These are phyloP conservation scores for Arge pagana DNA, from an alignment of 2,888 invertebrate genomes.

Conservation along the genomic window DNA sequence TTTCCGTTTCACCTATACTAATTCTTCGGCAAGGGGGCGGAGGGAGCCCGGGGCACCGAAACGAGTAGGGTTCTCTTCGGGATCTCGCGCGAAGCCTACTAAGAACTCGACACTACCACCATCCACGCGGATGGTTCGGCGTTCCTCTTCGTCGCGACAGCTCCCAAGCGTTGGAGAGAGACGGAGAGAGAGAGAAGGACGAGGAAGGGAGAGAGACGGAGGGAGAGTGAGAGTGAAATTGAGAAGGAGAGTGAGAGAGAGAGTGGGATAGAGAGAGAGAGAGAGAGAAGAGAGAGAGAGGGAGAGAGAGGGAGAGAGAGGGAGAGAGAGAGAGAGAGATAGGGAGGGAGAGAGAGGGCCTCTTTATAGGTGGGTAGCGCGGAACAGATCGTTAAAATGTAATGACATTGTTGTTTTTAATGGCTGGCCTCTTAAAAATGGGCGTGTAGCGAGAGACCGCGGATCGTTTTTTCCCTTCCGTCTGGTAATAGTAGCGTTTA, in stretches of 20 bases:
- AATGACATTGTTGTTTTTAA: constrained; percentile 55
- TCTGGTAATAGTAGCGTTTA: constrained; percentile 20
- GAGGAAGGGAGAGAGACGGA: constrained; percentile 4
- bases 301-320: neutral
- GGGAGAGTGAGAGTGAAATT: constrained; percentile 10
- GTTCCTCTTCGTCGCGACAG: too few species aligned
- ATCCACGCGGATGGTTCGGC: too few species aligned
- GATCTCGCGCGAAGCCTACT: too few species aligned
- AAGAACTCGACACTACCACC: too few species aligned
- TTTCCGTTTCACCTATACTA: constrained; percentile 50
- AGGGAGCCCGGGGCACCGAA: constrained; percentile 34
- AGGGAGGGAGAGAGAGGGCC: constrained; percentile 2
- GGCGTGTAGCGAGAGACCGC: constrained; percentile 15
- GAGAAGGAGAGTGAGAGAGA: constrained; percentile 23
- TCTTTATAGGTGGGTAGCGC: constrained; percentile 22
- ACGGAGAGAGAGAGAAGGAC: neutral
- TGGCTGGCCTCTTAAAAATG: constrained; percentile 57
- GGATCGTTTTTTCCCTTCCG: constrained; percentile 13
- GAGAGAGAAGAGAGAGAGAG: constrained; percentile 12
- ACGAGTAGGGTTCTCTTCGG: too few species aligned
- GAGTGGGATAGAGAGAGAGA: too few species aligned
- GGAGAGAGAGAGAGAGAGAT: neutral
- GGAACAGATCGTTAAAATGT: constrained; percentile 53
- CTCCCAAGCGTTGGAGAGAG: neutral
- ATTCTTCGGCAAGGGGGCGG: constrained; percentile 46